These are phyloP conservation scores for Heliornis fulica DNA, from an alignment of 2,113 vertebrate genomes.

Conservation along the genomic window DNA sequence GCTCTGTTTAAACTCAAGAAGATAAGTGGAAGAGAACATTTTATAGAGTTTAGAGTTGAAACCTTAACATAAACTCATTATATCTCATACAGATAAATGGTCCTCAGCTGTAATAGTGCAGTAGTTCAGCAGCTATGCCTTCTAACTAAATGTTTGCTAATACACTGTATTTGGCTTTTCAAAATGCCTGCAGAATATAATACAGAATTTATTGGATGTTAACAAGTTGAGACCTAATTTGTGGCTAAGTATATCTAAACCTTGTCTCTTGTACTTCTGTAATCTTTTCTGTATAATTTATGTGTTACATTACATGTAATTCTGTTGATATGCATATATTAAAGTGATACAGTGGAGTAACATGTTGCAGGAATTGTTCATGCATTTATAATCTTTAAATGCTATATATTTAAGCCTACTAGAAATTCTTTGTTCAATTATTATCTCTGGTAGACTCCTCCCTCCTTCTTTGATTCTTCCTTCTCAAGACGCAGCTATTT, in stretches of 20 bases:
- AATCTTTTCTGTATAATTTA: background rate
- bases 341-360: background rate
- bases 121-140: background rate
- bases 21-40: background rate
- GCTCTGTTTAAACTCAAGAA: background rate
- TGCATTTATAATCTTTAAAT: background rate
- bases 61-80: background rate
- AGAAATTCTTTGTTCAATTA: background rate
- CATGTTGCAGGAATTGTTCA: rapidly evolving
- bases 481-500: background rate
- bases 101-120: background rate
- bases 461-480: background rate
- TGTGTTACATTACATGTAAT: background rate
- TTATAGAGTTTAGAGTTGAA: background rate
- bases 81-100: background rate
- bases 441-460: background rate
- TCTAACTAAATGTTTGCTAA: background rate
- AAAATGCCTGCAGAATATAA: background rate
- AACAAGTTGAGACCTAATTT: background rate
- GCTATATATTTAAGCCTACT: background rate
- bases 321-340: background rate
- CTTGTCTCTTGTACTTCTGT: background rate
- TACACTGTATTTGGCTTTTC: background rate
- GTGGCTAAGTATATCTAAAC: background rate
- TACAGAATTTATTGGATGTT: background rate